Percentiles rank a stretch among this genome's conserved stretches.
Evolutionary conservation across 2,888 invertebrate genomes (phyloP).

Genomic region (Lysandra coridon): DNA sequence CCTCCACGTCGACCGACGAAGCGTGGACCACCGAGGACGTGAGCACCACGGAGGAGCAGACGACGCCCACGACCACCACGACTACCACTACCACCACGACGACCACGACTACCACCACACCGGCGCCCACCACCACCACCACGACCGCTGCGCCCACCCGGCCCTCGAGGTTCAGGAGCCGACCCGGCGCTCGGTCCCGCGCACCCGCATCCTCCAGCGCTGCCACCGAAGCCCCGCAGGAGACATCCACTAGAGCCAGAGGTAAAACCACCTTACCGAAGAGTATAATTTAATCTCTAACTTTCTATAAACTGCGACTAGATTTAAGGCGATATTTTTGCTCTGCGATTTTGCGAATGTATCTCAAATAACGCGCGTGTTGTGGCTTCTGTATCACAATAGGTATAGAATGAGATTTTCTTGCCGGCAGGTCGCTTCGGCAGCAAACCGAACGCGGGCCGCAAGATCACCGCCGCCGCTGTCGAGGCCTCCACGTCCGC

Average conservation of each 20-base stretch:
- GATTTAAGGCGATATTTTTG: slow-evolving; percentile 30
- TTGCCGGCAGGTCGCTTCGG: slow-evolving; percentile 70
- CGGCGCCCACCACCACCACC: slow-evolving; percentile 76
- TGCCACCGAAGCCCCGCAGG: slow-evolving; percentile 68
- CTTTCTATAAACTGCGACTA: neutral
- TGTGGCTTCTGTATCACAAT: slow-evolving; percentile 47
- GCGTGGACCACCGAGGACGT: slow-evolving; percentile 70
- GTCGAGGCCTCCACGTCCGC: slow-evolving; percentile 51
- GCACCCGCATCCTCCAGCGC: slow-evolving; percentile 67
- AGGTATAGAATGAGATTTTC: slow-evolving; percentile 34
- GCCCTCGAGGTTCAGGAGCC: slow-evolving; percentile 69
- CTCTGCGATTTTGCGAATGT: slow-evolving; percentile 35
- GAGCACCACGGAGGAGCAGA: slow-evolving; percentile 71
- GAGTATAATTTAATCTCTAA: neutral
- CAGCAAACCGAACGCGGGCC: slow-evolving; percentile 64
- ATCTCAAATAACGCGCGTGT: slow-evolving; percentile 57
- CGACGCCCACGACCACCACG: slow-evolving; percentile 74
- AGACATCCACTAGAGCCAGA: slow-evolving; percentile 73
- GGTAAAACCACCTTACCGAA: slow-evolving; percentile 52
- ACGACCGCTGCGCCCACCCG: slow-evolving; percentile 67
- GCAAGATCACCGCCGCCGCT: slow-evolving; percentile 64
- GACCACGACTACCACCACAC: slow-evolving; percentile 79
- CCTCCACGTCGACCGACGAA: slow-evolving; percentile 62
- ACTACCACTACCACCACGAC: slow-evolving; percentile 79
- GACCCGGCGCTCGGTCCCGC: slow-evolving; percentile 68